These are phyloP conservation scores for Saccopteryx bilineata DNA, from an alignment of 2,113 vertebrate genomes.

Conservation along the genomic window DNA sequence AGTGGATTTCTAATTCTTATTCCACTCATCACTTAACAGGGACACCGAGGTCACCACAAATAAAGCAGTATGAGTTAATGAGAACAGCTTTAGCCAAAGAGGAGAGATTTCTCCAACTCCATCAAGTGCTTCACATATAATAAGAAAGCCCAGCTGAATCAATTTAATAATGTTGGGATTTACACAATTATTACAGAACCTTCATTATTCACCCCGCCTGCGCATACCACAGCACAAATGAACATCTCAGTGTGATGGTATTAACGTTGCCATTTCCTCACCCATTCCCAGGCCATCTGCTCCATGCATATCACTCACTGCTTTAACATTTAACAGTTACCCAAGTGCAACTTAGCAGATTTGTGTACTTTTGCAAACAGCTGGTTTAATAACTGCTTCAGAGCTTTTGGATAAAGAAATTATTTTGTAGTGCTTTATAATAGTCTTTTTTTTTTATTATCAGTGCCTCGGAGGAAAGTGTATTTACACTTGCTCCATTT, in stretches of 20 bases:
- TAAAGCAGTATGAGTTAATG: conserved; percentile 92
- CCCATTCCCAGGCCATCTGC: conserved; percentile 92
- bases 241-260: conserved; percentile 92
- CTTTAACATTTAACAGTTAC: conserved; percentile 93
- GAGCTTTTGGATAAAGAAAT: conserved; percentile 91
- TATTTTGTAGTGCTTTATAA: conserved; percentile 88
- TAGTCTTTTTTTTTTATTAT: conserved; percentile 78
- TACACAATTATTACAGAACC: conserved; percentile 93
- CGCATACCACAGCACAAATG: conserved; percentile 90
- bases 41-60: conserved; percentile 90
- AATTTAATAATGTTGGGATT: conserved; percentile 94
- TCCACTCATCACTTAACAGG: conserved; percentile 88
- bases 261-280: conserved; percentile 92
- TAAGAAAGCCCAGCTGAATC: conserved; percentile 92
- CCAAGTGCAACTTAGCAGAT: conserved; percentile 93
- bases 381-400: conserved; percentile 92
- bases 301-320: conserved; percentile 88
- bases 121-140: conserved; percentile 92
- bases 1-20: conserved; percentile 88
- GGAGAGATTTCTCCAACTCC: conserved; percentile 89
- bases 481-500: conserved; percentile 75
- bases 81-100: conserved; percentile 91
- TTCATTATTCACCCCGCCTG: conserved; percentile 92
- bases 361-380: conserved; percentile 93
- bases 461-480: conserved; percentile 79